Evolutionary conservation across 2,113 vertebrate species (phyloP).

Genomic region (Dolichallabes microphthalmus): DNA sequence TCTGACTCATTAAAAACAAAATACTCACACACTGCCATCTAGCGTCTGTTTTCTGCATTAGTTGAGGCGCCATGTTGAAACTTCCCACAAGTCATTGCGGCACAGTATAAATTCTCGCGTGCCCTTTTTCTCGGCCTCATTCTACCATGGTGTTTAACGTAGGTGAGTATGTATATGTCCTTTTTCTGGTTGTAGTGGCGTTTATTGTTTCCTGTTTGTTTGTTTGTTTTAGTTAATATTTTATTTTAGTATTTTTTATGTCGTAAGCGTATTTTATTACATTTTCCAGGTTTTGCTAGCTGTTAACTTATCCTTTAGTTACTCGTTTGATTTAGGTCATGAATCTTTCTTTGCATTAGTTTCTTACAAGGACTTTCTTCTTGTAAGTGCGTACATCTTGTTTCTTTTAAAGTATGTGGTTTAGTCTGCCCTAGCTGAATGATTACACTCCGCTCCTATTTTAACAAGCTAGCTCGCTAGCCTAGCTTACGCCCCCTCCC

Average conservation of each 20-base stretch:
- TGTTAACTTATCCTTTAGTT: not conserved
- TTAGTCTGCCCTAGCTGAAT: not conserved
- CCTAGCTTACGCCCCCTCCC: no score
- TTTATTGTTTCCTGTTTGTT: no score
- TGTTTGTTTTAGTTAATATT: not conserved
- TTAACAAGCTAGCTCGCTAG: not conserved
- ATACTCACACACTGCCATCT: not conserved
- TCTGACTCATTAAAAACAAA: not conserved
- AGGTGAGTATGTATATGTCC: rapidly evolving
- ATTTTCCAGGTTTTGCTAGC: not conserved
- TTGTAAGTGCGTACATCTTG: not conserved
- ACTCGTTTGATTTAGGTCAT: not conserved
- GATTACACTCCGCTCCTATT: no score
- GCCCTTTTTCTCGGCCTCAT: constrained; percentile 27
- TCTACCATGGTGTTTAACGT: not conserved
- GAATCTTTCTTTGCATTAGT: not conserved
- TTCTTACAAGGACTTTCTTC: not conserved
- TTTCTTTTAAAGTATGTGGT: not conserved
- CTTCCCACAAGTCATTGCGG: constrained; percentile 68
- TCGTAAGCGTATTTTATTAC: not conserved
- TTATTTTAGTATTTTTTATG: not conserved
- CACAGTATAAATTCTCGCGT: constrained; percentile 50
- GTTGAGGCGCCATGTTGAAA: not conserved
- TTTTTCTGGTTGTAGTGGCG: rapidly evolving
- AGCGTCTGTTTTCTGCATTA: not conserved